Evolutionary conservation across 2,113 vertebrate genomes (phyloP).

Genomic region (Perccottus glenii): DNA sequence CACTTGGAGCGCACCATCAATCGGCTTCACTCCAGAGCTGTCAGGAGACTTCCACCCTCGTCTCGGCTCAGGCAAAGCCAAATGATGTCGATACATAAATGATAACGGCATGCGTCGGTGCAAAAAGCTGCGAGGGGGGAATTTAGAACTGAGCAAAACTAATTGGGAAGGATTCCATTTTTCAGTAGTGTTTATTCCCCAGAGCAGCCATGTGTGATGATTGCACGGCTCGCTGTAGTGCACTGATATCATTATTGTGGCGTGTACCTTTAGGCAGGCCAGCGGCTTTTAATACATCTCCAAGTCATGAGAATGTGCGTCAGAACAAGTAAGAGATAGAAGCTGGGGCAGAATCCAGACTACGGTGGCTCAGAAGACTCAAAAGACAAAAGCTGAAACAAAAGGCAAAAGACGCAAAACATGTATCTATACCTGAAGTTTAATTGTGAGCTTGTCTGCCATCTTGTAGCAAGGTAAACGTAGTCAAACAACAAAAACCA

Average conservation of each 20-base stretch:
- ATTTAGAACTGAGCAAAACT: slow-evolving; percentile 14
- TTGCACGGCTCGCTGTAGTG: slow-evolving; percentile 35
- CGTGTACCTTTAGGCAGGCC: slow-evolving; percentile 17
- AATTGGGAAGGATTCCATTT: slow-evolving; percentile 32
- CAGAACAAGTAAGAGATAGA: slow-evolving; percentile 5
- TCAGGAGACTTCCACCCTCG: slow-evolving; percentile 27
- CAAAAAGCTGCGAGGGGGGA: slow-evolving; percentile 5
- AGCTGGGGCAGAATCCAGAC: slow-evolving; percentile 14
- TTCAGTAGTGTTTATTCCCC: slow-evolving; percentile 31
- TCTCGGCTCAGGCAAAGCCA: slow-evolving; percentile 33
- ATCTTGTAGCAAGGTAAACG: too few relatives aligned
- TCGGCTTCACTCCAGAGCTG: slow-evolving; percentile 21
- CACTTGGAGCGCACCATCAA: slow-evolving; percentile 32
- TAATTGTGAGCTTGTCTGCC: background rate
- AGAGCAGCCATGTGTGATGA: slow-evolving; percentile 39
- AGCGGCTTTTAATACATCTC: slow-evolving; percentile 14
- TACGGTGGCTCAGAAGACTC: slow-evolving; percentile 2
- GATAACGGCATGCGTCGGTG: slow-evolving; percentile 17
- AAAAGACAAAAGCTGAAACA: background rate
- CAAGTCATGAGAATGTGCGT: slow-evolving; percentile 8
- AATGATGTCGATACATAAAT: slow-evolving; percentile 22
- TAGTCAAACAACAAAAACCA: too few relatives aligned
- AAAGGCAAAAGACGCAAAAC: background rate
- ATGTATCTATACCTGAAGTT: background rate
- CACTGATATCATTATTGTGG: slow-evolving; percentile 27